A percentile compares a stretch with the other conserved stretches of the same genome.
These are phyloP conservation scores for Holothuria leucospilota DNA, from an alignment of 53 echinoderm and acorn worm genomes.

Conservation along the genomic window DNA sequence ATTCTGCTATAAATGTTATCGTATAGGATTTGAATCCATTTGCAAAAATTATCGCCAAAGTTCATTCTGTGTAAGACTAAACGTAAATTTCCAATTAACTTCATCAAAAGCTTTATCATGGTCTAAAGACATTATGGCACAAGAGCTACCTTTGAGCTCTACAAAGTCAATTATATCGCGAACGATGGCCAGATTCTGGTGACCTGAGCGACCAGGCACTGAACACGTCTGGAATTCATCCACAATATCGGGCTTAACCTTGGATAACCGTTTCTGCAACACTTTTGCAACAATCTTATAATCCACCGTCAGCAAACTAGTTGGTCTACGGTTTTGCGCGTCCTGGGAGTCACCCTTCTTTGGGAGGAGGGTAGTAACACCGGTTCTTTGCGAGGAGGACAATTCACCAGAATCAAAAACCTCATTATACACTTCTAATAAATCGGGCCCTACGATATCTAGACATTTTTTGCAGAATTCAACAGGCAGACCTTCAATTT, in stretches of 20 bases:
- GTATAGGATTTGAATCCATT: conserved; percentile 45
- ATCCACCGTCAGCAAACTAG: conserved; percentile 59
- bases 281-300: conserved; percentile 67
- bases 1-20: conserved; percentile 7
- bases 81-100: no score
- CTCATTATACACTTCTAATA: conserved; percentile 25
- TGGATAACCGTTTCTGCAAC: conserved; percentile 38
- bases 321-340: conserved; percentile 56
- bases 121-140: no score
- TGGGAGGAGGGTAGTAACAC: conserved; percentile 62
- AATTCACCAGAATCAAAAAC: conserved; percentile 13
- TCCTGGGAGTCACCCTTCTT: conserved; percentile 55
- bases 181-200: conserved; percentile 56
- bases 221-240: conserved; percentile 51
- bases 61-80: conserved; percentile 2
- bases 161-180: conserved; percentile 53
- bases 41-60: conserved; percentile 30
- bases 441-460: conserved; percentile 41
- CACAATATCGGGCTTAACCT: conserved; percentile 15
- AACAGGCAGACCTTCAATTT: conserved; percentile 49
- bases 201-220: conserved; percentile 57
- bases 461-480: conserved; percentile 55
- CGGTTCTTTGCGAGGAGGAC: conserved; percentile 37
- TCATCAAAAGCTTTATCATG: not conserved
- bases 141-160: not conserved